Conservation (phyloP, 2,113 vertebrate species). For the Collichthys lucidus region DNA sequence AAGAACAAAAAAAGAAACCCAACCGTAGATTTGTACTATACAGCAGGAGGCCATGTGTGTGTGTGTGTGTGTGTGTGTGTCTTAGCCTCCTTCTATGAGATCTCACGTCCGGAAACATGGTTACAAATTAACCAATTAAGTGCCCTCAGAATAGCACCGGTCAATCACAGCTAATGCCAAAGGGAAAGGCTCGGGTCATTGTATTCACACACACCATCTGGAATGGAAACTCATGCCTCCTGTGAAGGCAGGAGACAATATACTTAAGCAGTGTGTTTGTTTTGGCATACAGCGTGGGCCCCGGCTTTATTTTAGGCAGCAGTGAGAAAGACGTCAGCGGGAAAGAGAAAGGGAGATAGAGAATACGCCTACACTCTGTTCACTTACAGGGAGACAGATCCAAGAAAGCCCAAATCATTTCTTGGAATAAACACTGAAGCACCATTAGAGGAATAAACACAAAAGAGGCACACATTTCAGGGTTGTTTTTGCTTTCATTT, state of each 20-base stretch:
- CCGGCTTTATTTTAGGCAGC: conserved; percentile 65
- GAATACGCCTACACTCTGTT: conserved; percentile 41
- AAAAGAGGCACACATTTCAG: conserved; percentile 9
- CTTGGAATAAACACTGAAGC: conserved; percentile 19
- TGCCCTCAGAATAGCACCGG: conserved; percentile 41
- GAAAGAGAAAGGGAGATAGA: neutral
- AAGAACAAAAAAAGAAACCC: neutral
- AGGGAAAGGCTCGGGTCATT: conserved; percentile 24
- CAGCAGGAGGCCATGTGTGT: conserved; percentile 2
- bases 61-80: neutral
- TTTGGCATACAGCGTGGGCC: conserved; percentile 62
- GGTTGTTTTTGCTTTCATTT: neutral
- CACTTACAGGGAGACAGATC: conserved; percentile 33
- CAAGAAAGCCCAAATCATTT: conserved; percentile 20
- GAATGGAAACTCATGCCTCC: conserved; percentile 63
- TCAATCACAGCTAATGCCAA: conserved; percentile 35
- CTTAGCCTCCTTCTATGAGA: conserved; percentile 10
- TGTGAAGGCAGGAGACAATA: conserved; percentile 55
- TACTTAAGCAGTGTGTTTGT: conserved; percentile 63
- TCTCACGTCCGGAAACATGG: conserved; percentile 36
- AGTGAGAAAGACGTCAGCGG: conserved; percentile 33
- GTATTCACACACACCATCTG: conserved; percentile 19
- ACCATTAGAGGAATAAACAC: neutral
- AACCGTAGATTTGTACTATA: neutral
- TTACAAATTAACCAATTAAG: conserved; percentile 70